phyloP scores from a whole-genome alignment of 2,888 invertebrate species.

The Euzetes globulus region DNA sequence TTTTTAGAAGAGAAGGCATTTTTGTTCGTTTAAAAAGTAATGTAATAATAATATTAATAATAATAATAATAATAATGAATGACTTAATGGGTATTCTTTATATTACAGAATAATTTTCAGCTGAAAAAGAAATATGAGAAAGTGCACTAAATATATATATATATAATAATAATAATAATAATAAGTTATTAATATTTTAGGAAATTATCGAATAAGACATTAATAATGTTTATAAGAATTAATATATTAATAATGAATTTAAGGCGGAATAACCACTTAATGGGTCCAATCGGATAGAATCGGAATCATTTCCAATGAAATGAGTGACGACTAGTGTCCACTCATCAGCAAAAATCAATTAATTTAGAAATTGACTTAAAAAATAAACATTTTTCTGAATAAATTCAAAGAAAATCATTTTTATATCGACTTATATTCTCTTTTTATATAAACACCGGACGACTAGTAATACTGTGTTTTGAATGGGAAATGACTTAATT shows the following conservation, averaged over 20 bases:
- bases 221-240: conserved; percentile 9
- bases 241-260: background rate
- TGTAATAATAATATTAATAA: conserved; percentile 22
- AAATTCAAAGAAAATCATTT: background rate
- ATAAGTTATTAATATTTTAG: background rate
- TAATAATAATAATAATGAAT: conserved; percentile 14
- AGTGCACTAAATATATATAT: background rate
- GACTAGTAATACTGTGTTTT: background rate
- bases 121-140: conserved; percentile 1
- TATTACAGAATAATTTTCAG: conserved; percentile 21
- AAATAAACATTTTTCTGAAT: background rate
- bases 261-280: conserved; percentile 17
- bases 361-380: background rate
- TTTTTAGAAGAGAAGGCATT: conserved; percentile 18
- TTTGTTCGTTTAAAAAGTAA: conserved; percentile 23
- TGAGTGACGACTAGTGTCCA: conserved; percentile 31
- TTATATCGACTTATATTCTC: background rate
- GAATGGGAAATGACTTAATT: conserved; percentile 18
- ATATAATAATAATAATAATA: no score
- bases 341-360: conserved; percentile 14
- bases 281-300: conserved; percentile 1
- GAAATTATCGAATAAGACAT: background rate
- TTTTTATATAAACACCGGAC: conserved; percentile 9
- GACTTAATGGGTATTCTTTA: conserved; percentile 12
- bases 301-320: conserved; percentile 26